A percentile compares a stretch with the other conserved stretches of the same genome.
Evolutionary conservation across 2,113 vertebrate genomes (phyloP).

Genomic region (Phyllopteryx taeniolatus): DNA sequence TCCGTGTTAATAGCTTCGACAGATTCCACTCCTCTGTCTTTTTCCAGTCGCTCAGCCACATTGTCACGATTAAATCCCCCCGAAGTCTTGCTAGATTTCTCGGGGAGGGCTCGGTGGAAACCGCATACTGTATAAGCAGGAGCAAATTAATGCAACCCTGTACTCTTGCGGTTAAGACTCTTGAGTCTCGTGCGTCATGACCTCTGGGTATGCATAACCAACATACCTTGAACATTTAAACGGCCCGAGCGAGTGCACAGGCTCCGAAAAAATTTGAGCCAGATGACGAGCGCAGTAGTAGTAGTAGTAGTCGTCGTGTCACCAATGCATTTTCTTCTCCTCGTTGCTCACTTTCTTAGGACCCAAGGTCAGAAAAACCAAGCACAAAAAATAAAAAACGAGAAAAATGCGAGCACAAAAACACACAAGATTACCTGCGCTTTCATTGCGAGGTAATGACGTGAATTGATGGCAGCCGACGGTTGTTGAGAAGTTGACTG

Average conservation of each 20-base stretch:
- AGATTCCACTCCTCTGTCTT: slow-evolving; percentile 54
- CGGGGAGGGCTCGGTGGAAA: slow-evolving; percentile 20
- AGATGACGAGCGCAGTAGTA: no score
- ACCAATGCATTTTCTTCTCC: not conserved
- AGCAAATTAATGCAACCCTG: slow-evolving; percentile 13
- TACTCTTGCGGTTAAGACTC: slow-evolving; percentile 1
- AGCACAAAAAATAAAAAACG: no score
- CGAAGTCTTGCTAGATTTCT: slow-evolving; percentile 35
- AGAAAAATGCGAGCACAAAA: no score
- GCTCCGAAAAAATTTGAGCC: not conserved
- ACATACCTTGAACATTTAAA: slow-evolving; percentile 1
- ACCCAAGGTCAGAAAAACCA: no score
- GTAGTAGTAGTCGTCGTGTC: not conserved
- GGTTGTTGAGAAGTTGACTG: no score
- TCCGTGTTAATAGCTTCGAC: slow-evolving; percentile 64
- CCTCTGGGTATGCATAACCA: not conserved
- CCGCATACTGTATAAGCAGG: slow-evolving; percentile 20
- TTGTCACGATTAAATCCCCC: slow-evolving; percentile 38
- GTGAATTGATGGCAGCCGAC: no score
- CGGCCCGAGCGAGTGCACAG: not conserved
- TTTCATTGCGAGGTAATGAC: no score
- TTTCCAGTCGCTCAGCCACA: slow-evolving; percentile 57
- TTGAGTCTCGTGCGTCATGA: slow-evolving; percentile 8
- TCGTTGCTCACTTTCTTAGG: no score
- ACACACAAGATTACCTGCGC: no score